phyloP scores from a whole-genome alignment of 35 echinoderm and acorn worm genomes.

The Stichopus chloronotus region DNA sequence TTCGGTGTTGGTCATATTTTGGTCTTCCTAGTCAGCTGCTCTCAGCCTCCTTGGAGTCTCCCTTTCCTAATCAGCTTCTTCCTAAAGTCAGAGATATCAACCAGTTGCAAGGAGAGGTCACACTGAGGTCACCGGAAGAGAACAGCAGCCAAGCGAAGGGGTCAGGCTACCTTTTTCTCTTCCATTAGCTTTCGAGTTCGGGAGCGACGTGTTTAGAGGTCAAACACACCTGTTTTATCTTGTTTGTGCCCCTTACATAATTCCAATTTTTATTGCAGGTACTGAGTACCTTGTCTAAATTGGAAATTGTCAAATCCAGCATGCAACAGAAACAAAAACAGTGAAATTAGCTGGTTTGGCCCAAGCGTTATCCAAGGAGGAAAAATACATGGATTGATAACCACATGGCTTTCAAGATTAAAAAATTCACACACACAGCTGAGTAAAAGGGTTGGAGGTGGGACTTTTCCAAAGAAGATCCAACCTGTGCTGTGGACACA shows the following conservation, averaged over 20 bases:
- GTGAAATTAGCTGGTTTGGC: not conserved
- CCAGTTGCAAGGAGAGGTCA: slow-evolving; percentile 31
- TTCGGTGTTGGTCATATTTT: not conserved
- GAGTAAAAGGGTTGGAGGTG: no score
- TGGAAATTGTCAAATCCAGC: not conserved
- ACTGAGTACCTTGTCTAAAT: no score
- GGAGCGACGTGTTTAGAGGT: not conserved
- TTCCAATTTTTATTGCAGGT: slow-evolving; percentile 46
- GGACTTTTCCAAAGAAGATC: no score
- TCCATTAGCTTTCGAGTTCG: slow-evolving; percentile 18
- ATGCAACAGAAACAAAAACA: not conserved
- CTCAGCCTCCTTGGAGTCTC: not conserved
- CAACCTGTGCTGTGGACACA: no score
- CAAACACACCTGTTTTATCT: slow-evolving; percentile 32
- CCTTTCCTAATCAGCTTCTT: not conserved
- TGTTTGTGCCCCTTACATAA: slow-evolving; percentile 29
- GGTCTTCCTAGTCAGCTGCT: not conserved
- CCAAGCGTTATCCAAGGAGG: no score
- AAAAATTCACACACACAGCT: no score
- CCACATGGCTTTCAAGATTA: no score
- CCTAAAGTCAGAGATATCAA: not conserved
- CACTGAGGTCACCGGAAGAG: not conserved
- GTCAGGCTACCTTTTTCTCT: slow-evolving; percentile 27
- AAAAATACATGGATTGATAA: no score
- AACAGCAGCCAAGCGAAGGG: not conserved